These are phyloP conservation scores for Phortica variegata DNA, from an alignment of 1,140 invertebrate genomes.

Conservation along the genomic window DNA sequence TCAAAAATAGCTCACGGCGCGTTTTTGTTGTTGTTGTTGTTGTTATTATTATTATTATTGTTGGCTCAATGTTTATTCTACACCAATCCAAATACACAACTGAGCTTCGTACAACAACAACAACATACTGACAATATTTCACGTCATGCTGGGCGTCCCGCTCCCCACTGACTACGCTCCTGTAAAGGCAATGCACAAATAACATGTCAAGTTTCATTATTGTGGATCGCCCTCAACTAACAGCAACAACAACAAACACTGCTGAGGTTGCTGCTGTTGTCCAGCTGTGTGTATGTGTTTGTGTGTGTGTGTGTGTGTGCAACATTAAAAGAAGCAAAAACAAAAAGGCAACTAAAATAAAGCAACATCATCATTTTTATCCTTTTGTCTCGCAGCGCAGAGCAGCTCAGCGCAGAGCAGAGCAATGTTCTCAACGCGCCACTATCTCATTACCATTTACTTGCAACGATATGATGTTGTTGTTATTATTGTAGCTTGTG, in stretches of 20 bases:
- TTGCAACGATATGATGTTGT: too few species aligned
- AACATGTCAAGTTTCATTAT: constrained; percentile 56
- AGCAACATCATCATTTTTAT: too few species aligned
- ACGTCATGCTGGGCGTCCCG: constrained; percentile 22
- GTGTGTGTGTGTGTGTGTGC: constrained; percentile 16
- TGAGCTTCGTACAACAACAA: not conserved
- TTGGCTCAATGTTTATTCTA: not conserved
- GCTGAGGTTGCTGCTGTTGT: constrained; percentile 11
- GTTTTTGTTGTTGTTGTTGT: constrained; percentile 24
- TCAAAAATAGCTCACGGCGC: constrained; percentile 17
- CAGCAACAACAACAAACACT: not conserved
- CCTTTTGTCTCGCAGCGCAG: too few species aligned
- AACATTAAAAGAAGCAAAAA: constrained; percentile 35
- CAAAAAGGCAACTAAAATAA: too few species aligned
- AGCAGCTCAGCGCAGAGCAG: too few species aligned
- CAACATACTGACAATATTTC: constrained; percentile 7
- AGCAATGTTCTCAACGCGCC: not conserved
- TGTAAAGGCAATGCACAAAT: constrained; percentile 51
- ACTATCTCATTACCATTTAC: not conserved
- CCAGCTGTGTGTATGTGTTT: constrained; percentile 15
- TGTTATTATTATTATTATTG: constrained; percentile 3
- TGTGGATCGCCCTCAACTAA: constrained; percentile 29
- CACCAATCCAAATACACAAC: not conserved
- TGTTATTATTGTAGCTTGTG: too few species aligned
- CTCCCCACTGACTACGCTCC: too few species aligned